Evolutionary conservation across 1,140 invertebrate species (phyloP).

Genomic region (Aradophagus sp.): DNA sequence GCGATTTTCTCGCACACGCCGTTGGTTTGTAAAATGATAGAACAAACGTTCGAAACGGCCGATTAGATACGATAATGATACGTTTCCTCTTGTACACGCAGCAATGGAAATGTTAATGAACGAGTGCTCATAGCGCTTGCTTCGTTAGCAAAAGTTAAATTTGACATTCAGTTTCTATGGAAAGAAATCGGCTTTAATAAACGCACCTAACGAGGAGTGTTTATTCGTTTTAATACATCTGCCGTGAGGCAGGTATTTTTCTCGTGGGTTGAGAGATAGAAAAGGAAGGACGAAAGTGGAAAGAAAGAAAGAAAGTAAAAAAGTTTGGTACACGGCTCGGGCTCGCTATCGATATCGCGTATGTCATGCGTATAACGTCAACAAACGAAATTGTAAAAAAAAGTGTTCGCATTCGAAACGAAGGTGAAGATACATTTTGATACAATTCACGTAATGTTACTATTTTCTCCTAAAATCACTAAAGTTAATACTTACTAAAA

Average conservation of each 20-base stretch:
- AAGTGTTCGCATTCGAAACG: too few species aligned
- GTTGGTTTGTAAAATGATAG: slow-evolving; percentile 17
- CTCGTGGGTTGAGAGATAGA: background rate
- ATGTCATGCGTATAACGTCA: too few species aligned
- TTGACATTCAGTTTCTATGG: slow-evolving; percentile 52
- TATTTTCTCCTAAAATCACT: too few species aligned
- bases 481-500: too few species aligned
- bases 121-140: slow-evolving; percentile 50
- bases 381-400: too few species aligned
- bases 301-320: slow-evolving; percentile 10
- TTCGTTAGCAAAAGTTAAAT: slow-evolving; percentile 44
- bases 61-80: slow-evolving; percentile 51
- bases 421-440: too few species aligned
- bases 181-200: slow-evolving; percentile 41
- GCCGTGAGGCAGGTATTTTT: slow-evolving; percentile 10
- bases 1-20: too few species aligned
- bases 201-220: slow-evolving; percentile 11
- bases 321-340: too few species aligned
- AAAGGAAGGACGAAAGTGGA: too few species aligned
- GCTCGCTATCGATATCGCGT: too few species aligned
- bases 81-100: slow-evolving; percentile 40
- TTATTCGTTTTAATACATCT: slow-evolving; percentile 43
- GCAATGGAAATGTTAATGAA: slow-evolving; percentile 52
- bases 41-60: slow-evolving; percentile 35
- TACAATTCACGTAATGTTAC: too few species aligned